These are phyloP conservation scores for Mesorhabditis spiculigera DNA, from an alignment of 2,888 invertebrate species.

Conservation along the genomic window DNA sequence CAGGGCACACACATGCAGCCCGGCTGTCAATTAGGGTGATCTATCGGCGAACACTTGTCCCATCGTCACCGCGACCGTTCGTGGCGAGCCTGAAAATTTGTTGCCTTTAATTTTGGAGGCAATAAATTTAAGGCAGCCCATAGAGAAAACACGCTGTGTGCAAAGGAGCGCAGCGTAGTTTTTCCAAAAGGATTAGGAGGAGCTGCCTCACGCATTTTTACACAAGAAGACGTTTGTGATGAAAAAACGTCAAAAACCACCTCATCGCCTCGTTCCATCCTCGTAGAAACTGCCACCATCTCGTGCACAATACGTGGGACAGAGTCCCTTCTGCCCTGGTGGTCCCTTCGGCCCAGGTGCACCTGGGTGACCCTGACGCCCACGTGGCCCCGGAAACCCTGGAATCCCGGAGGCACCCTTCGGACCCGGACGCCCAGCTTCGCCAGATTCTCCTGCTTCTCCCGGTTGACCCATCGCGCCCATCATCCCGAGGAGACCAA, in stretches of 20 bases:
- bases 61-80: too few species aligned
- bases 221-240: neutral
- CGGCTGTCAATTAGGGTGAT: too few species aligned
- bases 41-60: too few species aligned
- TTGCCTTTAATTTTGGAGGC: too few species aligned
- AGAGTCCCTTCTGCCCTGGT: neutral
- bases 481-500: neutral
- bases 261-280: neutral
- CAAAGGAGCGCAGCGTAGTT: too few species aligned
- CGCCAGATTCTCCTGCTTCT: neutral
- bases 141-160: too few species aligned
- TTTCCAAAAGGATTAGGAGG: neutral
- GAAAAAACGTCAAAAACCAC: neutral
- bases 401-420: neutral
- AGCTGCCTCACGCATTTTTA: neutral
- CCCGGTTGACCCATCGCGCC: neutral
- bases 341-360: neutral
- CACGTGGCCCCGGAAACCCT: neutral
- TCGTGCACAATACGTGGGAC: neutral
- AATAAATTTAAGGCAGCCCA: too few species aligned
- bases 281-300: neutral
- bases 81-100: too few species aligned
- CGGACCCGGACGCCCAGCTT: neutral
- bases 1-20: too few species aligned
- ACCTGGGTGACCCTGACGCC: neutral